Base-by-base conservation (phyloP, 2,797 vertebrate species). In the Carcharodon carcharias region DNA sequence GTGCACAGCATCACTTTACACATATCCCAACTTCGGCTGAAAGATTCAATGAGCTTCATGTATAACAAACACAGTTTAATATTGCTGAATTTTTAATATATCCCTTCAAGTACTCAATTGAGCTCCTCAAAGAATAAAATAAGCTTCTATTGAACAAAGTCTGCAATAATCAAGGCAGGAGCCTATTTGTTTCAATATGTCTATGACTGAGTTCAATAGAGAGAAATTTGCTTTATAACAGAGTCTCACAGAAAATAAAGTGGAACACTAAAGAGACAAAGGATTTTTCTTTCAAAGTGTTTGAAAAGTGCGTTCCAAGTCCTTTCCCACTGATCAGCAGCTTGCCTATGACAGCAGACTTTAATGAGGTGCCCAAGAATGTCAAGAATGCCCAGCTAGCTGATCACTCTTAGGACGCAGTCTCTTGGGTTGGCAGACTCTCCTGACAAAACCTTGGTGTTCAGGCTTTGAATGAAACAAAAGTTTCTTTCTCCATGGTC, bases 281-380 rank as follows among this genome's bases (percentile, higher is more conserved):
- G 28, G 12, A 61, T 91, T 58, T 91, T 63, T 61, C 16, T 92
- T 61, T n/a, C 88, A 4, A 35, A 87, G 50, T 28, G 12, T 11
- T 54, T 56, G 35, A 56, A 95, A 50, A 26, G 80, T 35, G 11
- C 88, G 71, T 40, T 40, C 65, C 50, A 67, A 71, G 96, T n/a
- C 50, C n/a, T 87, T 45, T 82, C 96, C 88, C 63, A 82, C 56
- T 71, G 77, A 85, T 50, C 35, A 65, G 73, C 16, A 67, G 21
- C 21, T 95, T 91, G 85, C 73, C 82, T 63, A 96, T 96, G 58
- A 50, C 95, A 97, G 97, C 97, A 97, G 96, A 56, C 97, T 97
- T 97, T 98, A 98, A 98, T 98, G 98, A 98, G 97, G 97, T 98
- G 97, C 97, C 97, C 96, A 97, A 97, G 98, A 98, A 98, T 98